These are phyloP conservation scores for Scalopus aquaticus DNA, from an alignment of 2,113 vertebrate species.

Conservation along the genomic window DNA sequence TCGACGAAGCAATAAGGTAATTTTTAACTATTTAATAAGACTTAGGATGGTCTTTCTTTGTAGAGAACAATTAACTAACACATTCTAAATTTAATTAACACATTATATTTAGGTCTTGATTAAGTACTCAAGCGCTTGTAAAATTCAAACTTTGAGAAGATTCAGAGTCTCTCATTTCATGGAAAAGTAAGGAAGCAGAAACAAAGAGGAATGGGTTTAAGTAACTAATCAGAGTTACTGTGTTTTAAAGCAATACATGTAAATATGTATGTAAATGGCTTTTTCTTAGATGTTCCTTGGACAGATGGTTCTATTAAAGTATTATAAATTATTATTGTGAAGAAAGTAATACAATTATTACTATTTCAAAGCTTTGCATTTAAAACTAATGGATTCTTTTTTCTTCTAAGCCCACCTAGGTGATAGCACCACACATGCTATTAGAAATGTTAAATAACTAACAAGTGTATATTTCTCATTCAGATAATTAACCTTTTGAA, in stretches of 20 bases:
- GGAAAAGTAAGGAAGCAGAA: background rate
- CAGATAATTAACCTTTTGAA: background rate
- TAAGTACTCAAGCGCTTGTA: background rate
- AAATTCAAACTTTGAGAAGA: constrained; percentile 6
- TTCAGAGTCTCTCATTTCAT: background rate
- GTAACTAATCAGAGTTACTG: background rate
- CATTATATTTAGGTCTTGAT: background rate
- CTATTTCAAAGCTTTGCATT: background rate
- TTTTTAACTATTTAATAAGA: constrained; percentile 12
- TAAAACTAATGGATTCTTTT: background rate
- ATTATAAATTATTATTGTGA: background rate
- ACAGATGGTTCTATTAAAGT: background rate
- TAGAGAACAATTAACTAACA: constrained; percentile 17
- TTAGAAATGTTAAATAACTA: background rate
- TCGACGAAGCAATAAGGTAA: background rate
- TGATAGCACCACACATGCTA: background rate
- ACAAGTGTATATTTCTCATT: background rate
- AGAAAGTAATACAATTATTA: background rate
- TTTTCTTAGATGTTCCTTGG: constrained; percentile 11
- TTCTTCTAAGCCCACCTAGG: background rate
- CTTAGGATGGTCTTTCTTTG: background rate
- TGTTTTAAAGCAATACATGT: constrained; percentile 25
- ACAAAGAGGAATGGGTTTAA: background rate
- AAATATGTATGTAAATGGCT: background rate
- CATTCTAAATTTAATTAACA: constrained; percentile 26